A percentile compares a stretch with the other conserved stretches of the same genome.
Conservation (phyloP, 2,797 vertebrate genomes). For the Scomberomorus guttatus region DNA sequence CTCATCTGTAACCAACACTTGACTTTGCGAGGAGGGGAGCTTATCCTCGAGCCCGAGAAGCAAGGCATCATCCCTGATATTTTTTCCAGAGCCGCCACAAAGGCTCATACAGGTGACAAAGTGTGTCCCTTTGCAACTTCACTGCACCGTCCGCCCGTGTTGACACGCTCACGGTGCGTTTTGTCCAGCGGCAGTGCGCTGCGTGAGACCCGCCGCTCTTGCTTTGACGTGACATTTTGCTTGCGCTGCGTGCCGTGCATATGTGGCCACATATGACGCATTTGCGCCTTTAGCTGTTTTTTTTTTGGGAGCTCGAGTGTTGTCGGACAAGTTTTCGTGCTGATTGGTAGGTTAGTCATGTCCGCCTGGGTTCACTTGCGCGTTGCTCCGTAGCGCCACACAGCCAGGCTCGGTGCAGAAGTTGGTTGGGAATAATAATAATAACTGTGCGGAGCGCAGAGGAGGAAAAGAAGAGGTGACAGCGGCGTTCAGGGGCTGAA, state of each 20-base stretch:
- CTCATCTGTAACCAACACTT: slow-evolving; percentile 23
- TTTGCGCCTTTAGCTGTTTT: slow-evolving; percentile 34
- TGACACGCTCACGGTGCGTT: slow-evolving; percentile 44
- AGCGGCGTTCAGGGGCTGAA: slow-evolving; percentile 48
- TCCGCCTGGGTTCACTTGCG: slow-evolving; percentile 50
- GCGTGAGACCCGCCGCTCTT: slow-evolving; percentile 34
- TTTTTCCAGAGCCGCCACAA: slow-evolving; percentile 15
- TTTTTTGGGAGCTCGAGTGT: slow-evolving; percentile 18
- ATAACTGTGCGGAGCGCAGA: slow-evolving; percentile 39
- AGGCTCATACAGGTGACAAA: slow-evolving; percentile 72
- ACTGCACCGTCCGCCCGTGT: slow-evolving; percentile 5
- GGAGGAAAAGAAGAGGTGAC: slow-evolving; percentile 43
- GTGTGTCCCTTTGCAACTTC: slow-evolving; percentile 54
- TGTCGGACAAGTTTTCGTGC: slow-evolving; percentile 51
- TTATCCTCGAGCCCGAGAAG: slow-evolving; percentile 4
- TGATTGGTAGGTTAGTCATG: slow-evolving; percentile 56
- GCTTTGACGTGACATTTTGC: slow-evolving; percentile 52
- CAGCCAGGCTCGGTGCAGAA: slow-evolving; percentile 55
- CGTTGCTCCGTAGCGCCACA: slow-evolving; percentile 38
- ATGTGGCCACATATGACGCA: slow-evolving; percentile 62
- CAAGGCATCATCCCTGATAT: slow-evolving; percentile 13
- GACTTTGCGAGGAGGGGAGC: slow-evolving; percentile 29
- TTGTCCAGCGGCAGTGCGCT: slow-evolving; percentile 28
- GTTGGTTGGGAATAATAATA: slow-evolving; percentile 57
- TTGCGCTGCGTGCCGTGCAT: slow-evolving; percentile 23